Evolutionary conservation across 1,140 invertebrate species (phyloP), one percentile per base, ranked within the genome.

Genomic region (Neodiprion fabricii): DNA sequence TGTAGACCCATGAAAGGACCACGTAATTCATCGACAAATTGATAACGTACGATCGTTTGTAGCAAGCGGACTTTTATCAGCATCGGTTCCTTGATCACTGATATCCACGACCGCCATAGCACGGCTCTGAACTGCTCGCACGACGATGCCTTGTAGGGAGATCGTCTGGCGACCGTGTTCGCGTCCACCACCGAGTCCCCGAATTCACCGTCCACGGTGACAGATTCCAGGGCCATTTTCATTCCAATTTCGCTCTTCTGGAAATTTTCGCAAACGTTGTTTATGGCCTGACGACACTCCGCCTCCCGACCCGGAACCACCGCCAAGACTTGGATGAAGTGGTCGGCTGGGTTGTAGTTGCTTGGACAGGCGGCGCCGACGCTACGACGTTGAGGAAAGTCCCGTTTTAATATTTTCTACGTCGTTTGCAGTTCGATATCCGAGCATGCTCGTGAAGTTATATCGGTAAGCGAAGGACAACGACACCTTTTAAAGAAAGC

Each of bases 311-410:
- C 95, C 0, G 97, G 96, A 21, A 95, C 92, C 1, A 98, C 93
- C 0, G 97, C 97, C 73, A 99, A 86, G 8, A 96, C 92, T 83
- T 97, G 93, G n/a, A 99, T 94, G 85, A 95, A 98, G 85, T 96
- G 97, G 88, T 99, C 98, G 0, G 96, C 97, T 9, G 97, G 97
- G 84, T 99, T 99, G 86, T 97, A 99, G 83, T 98, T 98, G 3
- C 89, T 91, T 0, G 94, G 95, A 86, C 94, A 95, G 1, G 92
- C 90, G 17, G 93, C 93, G 47, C 94, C 94, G 76, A 95, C 85
- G 48, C 94, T 96, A 74, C 23, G 81, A 83, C 75, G 47, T 75
- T 75, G 17, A 47, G 72, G 12, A 72, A 17, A 48, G 70, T 73
- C 65, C 68, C 75, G 79, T 50, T 61, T 5, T 76, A 10, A 67